Conservation (phyloP, 2,113 vertebrate genomes). For the Chaetura pelagica region DNA sequence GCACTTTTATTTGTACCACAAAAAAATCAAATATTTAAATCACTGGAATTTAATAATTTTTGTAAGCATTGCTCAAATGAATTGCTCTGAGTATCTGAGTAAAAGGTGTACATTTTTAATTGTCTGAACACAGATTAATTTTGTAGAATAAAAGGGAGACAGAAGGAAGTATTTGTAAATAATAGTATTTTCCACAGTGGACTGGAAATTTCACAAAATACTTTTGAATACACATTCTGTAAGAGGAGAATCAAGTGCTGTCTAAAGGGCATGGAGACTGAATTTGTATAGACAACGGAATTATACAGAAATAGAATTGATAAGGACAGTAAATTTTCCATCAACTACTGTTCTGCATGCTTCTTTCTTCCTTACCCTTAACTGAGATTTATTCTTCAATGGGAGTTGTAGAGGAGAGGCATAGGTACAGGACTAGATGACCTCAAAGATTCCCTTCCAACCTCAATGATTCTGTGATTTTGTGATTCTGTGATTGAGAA, state of each 20-base stretch:
- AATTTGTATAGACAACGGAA: background rate
- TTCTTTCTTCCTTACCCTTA: background rate
- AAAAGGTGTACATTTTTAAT: background rate
- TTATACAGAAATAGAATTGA: background rate
- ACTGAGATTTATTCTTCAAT: background rate
- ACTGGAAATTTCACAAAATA: background rate
- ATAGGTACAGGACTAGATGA: background rate
- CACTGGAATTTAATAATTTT: background rate
- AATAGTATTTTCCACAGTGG: background rate
- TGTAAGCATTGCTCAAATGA: background rate
- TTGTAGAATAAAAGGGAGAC: background rate
- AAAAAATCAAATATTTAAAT: background rate
- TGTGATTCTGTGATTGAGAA: background rate
- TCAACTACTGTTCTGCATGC: background rate
- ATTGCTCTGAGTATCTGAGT: background rate
- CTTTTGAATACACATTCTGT: rapidly evolving
- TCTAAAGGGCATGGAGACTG: background rate
- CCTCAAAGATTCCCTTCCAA: background rate
- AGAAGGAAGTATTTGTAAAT: background rate
- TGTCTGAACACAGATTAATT: background rate
- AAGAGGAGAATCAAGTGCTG: background rate
- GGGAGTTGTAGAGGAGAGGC: rapidly evolving
- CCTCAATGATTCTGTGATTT: background rate
- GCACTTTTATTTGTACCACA: background rate
- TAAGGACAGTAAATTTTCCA: background rate